These are phyloP conservation scores for Esperia sulphurella DNA, from an alignment of 2,888 invertebrate species.

Conservation along the genomic window DNA sequence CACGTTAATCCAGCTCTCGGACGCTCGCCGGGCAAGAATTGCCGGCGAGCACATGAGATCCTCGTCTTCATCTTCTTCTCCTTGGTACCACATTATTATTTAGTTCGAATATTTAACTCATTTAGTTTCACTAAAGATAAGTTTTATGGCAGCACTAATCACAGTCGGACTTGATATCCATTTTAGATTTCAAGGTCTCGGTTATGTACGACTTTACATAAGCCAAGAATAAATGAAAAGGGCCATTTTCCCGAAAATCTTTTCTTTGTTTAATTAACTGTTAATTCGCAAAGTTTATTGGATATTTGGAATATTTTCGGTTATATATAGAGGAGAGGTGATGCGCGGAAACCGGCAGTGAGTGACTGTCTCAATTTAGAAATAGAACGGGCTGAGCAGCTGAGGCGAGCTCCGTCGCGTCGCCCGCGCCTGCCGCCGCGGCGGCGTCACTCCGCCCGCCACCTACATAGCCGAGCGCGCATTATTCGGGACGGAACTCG, in stretches of 20 bases:
- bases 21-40: slow-evolving; percentile 90
- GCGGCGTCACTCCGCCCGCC: slow-evolving; percentile 7
- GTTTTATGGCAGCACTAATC: slow-evolving; percentile 1
- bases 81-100: slow-evolving; percentile 86
- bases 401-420: slow-evolving; percentile 21
- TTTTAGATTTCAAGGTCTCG: slow-evolving; percentile 10
- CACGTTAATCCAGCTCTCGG: slow-evolving; percentile 94
- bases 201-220: slow-evolving; percentile 8
- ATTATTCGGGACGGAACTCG: no score
- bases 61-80: slow-evolving; percentile 90
- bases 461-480: no score
- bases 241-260: slow-evolving; percentile 2
- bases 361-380: slow-evolving; percentile 77
- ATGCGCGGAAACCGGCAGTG: slow-evolving; percentile 71
- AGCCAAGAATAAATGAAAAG: background rate
- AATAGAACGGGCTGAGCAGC: slow-evolving; percentile 73
- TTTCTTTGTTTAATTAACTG: background rate
- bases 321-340: slow-evolving; percentile 66
- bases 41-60: slow-evolving; percentile 93
- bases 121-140: background rate
- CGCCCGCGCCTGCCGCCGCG: slow-evolving; percentile 19
- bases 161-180: background rate
- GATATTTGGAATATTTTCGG: slow-evolving; percentile 35
- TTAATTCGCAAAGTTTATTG: slow-evolving; percentile 18
- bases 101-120: slow-evolving; percentile 2